These are phyloP conservation scores for Romanomermis culicivorax DNA, from an alignment of 2,888 invertebrate species.

Conservation along the genomic window DNA sequence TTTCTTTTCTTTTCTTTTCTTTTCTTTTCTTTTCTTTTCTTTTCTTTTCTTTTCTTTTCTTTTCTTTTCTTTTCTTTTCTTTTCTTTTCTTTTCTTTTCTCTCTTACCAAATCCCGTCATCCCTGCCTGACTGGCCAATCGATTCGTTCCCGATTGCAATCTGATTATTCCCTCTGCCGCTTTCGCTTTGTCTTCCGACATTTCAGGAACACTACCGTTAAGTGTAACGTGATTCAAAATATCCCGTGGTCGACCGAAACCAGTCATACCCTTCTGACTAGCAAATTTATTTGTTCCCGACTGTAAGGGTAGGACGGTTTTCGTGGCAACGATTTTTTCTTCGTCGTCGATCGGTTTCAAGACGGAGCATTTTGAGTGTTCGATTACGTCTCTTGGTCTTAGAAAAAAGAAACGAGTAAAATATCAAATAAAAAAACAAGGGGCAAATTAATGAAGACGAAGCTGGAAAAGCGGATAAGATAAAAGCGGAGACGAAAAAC, in stretches of 20 bases:
- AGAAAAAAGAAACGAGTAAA: too few relatives aligned
- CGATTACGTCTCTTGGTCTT: not conserved
- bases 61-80: too few relatives aligned
- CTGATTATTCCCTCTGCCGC: constrained; percentile 33
- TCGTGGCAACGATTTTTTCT: constrained; percentile 23
- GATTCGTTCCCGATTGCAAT: constrained; percentile 37
- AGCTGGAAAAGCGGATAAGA: too few relatives aligned
- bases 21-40: too few relatives aligned
- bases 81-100: too few relatives aligned
- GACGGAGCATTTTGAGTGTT: not conserved
- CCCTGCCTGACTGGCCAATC: constrained; percentile 35
- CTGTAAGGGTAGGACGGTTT: constrained; percentile 25
- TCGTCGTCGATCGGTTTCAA: constrained; percentile 18
- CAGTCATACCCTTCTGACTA: constrained; percentile 36
- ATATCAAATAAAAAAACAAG: too few relatives aligned
- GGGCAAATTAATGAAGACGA: too few relatives aligned
- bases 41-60: too few relatives aligned
- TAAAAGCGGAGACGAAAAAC: too few relatives aligned
- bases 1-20: too few relatives aligned
- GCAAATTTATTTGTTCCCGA: constrained; percentile 35
- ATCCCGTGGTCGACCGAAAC: constrained; percentile 33
- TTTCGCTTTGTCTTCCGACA: constrained; percentile 27
- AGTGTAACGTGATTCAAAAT: constrained; percentile 26
- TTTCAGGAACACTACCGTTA: constrained; percentile 24
- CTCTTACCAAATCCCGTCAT: constrained; percentile 38